These are phyloP conservation scores for Pollicipes pollicipes DNA, from an alignment of 1,140 invertebrate genomes.

Conservation along the genomic window DNA sequence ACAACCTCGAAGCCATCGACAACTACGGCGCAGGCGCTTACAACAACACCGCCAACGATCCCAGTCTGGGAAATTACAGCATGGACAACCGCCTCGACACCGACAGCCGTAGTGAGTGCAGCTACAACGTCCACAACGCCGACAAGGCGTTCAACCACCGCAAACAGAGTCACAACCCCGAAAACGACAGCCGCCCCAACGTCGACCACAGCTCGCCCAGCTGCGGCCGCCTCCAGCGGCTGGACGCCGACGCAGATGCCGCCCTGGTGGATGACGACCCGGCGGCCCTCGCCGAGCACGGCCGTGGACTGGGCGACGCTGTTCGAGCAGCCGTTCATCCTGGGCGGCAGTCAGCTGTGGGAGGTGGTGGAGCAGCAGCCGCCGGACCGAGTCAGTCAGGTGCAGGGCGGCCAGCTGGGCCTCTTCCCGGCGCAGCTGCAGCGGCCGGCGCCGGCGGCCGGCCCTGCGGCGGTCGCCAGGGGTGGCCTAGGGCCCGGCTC, in stretches of 20 bases:
- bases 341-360: background rate
- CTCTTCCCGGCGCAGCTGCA: background rate
- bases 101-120: no score
- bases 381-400: background rate
- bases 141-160: no score
- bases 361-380: background rate
- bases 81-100: no score
- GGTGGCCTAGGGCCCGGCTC: no score
- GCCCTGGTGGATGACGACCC: background rate
- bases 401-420: background rate
- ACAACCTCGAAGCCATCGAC: background rate
- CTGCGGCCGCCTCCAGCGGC: background rate
- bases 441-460: no score
- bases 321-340: background rate
- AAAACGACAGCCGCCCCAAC: background rate
- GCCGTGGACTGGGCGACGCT: background rate
- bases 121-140: no score
- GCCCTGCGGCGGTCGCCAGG: no score
- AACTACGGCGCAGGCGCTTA: background rate
- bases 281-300: no score
- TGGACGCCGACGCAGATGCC: background rate
- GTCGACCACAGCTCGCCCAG: background rate
- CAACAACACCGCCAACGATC: background rate
- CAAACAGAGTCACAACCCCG: no score
- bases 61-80: background rate